Base-by-base conservation (phyloP, 2,113 vertebrate genomes). In the Oxyruncus cristatus region DNA sequence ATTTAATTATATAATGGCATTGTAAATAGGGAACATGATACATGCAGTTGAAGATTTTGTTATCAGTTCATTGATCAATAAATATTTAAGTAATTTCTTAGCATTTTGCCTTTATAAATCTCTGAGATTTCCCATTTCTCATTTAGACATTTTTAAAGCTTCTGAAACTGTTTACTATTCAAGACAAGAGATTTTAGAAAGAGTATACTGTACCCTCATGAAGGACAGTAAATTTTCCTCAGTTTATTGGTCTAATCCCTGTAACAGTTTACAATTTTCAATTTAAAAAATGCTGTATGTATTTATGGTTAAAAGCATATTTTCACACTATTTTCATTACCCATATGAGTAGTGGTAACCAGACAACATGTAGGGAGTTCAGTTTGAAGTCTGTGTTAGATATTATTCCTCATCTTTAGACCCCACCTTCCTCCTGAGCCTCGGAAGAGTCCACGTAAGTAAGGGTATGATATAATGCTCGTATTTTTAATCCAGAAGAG, bases 381-480 rank as follows among this genome's bases (percentile, higher is more conserved):
- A 52, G 23, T 91, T 74, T 78, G 71, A 85, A 85, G 26, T 32
- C 73, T 55, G 0, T 66, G 39, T 67, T 37, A 46, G 24, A 11
- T 42, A 22, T 47, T 18, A n/a, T 56, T 71, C 41, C 26, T 63
- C 17, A 24, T 23, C 10, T 74, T 67, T 63, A 46, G 42, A 63
- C 22, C 18, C 11, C 33, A 50, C 33, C 14, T 93, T 94, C 26
- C 44, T 72, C 30, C 17, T 3, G 5, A 72, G 13, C 17, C 33
- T 59, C 0, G 0, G 26, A 49, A 37, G 52, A 49, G 58, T 53
- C 42, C 52, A 18, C 0, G 0, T 77, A 49, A 52, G 46, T 72
- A 72, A 79, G 42, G 33, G 17, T 67, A 46, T 8, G 72, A 67
- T 58, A 50, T 46, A 53, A 32, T 53, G 6, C 9, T 26, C 50